A percentile compares a stretch with the other conserved stretches of the same genome.
Conservation (phyloP, 2,888 invertebrate species). For the Conops quadrifasciatus region DNA sequence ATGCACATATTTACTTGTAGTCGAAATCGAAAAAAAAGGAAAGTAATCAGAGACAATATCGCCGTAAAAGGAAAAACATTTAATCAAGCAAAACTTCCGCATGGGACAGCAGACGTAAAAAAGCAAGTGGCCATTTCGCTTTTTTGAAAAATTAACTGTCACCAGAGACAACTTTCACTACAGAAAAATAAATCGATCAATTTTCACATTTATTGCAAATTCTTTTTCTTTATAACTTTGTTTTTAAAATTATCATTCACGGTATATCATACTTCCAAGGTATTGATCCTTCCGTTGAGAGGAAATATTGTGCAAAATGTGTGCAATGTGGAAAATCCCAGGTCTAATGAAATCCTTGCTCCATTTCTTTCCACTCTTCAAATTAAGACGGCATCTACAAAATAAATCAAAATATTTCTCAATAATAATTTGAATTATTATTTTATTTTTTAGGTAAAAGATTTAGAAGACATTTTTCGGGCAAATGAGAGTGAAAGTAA, state of each 20-base stretch:
- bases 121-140: neutral
- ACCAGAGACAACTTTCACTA: conserved; percentile 4
- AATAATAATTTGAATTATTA: neutral
- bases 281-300: conserved; percentile 9
- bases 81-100: too few species aligned
- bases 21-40: too few species aligned
- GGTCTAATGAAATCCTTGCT: conserved; percentile 2
- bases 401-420: conserved; percentile 4
- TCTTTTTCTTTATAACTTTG: neutral
- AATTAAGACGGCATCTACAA: conserved; percentile 10
- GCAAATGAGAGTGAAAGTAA: neutral
- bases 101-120: conserved; percentile 4
- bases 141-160: neutral
- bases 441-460: conserved; percentile 1
- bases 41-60: too few species aligned
- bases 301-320: conserved; percentile 4
- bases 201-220: neutral
- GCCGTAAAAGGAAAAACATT: too few species aligned
- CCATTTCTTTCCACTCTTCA: neutral
- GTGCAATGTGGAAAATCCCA: conserved; percentile 10
- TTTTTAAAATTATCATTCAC: conserved; percentile 10
- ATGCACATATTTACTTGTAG: too few species aligned
- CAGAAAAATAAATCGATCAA: neutral
- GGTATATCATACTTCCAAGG: conserved; percentile 8
- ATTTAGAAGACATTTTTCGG: neutral